Conservation (phyloP, 1,140 invertebrate genomes). For the Leptinotarsa defecta region DNA sequence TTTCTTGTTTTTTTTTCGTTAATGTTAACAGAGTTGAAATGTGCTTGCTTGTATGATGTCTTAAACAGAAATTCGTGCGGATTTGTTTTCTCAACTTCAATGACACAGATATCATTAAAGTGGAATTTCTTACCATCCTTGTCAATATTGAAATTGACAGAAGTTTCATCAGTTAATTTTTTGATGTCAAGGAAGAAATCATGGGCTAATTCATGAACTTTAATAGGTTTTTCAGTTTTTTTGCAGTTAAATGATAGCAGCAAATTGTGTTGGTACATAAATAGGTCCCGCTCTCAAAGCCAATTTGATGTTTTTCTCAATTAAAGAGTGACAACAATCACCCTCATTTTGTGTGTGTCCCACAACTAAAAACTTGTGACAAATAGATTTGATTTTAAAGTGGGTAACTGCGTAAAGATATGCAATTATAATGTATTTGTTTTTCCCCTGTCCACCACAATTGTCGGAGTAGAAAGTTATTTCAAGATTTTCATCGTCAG, state of each 20-base stretch:
- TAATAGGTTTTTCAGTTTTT: conserved; percentile 45
- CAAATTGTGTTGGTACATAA: conserved; percentile 31
- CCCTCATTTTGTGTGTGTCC: conserved; percentile 51
- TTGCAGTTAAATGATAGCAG: conserved; percentile 42
- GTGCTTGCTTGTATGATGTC: conserved; percentile 20
- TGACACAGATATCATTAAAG: conserved; percentile 17
- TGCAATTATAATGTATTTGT: conserved; percentile 48
- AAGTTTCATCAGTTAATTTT: conserved; percentile 28
- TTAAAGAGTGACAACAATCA: conserved; percentile 46
- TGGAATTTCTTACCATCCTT: neutral
- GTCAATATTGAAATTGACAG: neutral
- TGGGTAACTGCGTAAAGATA: conserved; percentile 49
- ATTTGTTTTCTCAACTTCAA: conserved; percentile 22
- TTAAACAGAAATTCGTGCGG: conserved; percentile 37
- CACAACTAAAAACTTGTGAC: conserved; percentile 49
- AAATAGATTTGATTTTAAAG: conserved; percentile 45
- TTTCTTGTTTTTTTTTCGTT: conserved; percentile 20
- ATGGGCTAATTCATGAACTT: conserved; percentile 2
- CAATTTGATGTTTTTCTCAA: conserved; percentile 40
- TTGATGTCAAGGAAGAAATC: conserved; percentile 43
- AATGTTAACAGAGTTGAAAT: conserved; percentile 22
- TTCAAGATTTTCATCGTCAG: conserved; percentile 20
- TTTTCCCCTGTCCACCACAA: conserved; percentile 49
- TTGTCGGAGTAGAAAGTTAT: conserved; percentile 50
- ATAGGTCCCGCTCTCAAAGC: conserved; percentile 28